These are phyloP conservation scores for Xylocampa areola DNA, from an alignment of 2,888 invertebrate genomes.

Conservation along the genomic window DNA sequence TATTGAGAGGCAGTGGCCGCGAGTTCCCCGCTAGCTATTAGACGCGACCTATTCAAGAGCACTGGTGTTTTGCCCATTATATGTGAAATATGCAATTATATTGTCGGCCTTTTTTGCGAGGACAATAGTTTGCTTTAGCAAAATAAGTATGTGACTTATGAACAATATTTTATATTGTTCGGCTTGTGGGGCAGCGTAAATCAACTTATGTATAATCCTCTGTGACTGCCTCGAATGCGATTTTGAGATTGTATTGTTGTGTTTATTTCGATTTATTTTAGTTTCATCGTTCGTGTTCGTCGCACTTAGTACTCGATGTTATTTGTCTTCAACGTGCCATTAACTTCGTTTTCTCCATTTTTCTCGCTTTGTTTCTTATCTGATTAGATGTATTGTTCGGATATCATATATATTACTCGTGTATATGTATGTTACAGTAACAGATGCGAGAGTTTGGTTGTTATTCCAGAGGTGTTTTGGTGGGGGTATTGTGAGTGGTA, in stretches of 20 bases:
- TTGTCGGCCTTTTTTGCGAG: constrained; percentile 26
- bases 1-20: constrained; percentile 51
- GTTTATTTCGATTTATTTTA: constrained; percentile 26
- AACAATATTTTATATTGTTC: no score
- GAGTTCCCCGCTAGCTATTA: constrained; percentile 44
- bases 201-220: no score
- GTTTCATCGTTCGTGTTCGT: no score
- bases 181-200: no score
- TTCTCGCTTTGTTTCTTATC: constrained; percentile 54
- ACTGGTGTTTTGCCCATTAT: constrained; percentile 58
- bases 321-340: constrained; percentile 32
- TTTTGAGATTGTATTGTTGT: neutral
- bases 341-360: constrained; percentile 33
- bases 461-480: constrained; percentile 49
- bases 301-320: constrained; percentile 11
- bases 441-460: constrained; percentile 34
- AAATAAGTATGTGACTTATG: no score
- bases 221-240: neutral
- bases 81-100: constrained; percentile 62
- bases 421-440: constrained; percentile 13
- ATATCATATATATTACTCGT: constrained; percentile 17
- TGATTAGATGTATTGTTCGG: constrained; percentile 32
- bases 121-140: constrained; percentile 11
- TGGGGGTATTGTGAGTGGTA: constrained; percentile 34
- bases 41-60: constrained; percentile 46